Base-by-base conservation (phyloP, 2,113 vertebrate genomes). In the Onychostruthus taczanowskii region DNA sequence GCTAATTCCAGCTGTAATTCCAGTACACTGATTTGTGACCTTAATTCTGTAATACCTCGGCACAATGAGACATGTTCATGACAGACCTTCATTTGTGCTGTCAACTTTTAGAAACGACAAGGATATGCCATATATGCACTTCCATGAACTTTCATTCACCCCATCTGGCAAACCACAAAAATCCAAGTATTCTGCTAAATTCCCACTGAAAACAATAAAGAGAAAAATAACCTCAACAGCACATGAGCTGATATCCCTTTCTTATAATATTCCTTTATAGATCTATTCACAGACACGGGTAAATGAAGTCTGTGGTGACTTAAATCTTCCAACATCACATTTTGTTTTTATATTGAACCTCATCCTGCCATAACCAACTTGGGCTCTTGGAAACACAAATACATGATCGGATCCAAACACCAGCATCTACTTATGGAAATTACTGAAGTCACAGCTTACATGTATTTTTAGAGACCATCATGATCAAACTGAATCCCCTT, bases 1-100 rank as follows among this genome's bases (percentile, higher is more conserved):
- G 88, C 61, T 94, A 94, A 96, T 93, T 90, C 90, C 80, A 81
- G 10, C 53, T 68, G 41, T 47, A 86, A 96, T 81, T 96, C 81
- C 88, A 79, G n/a, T 24, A 58, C 37, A 27, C 33, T 68, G 59
- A 90, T 84, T 90, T 86, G 44, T 53, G 88, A 70, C 77, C 86
- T 92, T 93, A 94, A 95, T 96, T 92, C 90, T 62, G 46, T 90
- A 89, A 95, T 87, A 76, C 49, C 41, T 77, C 0, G 0, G 56
- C 69, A 94, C 87, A 90, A 63, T 9, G 33, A 75, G 66, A 75
- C 0, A 0, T 55, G 44, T 7, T 94, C 52, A 46, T 37, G 58
- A 87, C 64, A 95, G 64, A 81, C 30, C 56, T 67, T 74, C 27
- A 62, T 72, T 63, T 59, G 43, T 41, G 46, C 88, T 81, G 82